Percentiles rank a stretch among this genome's conserved stretches.
These are phyloP conservation scores for Brenthis daphne DNA, from an alignment of 2,888 invertebrate species.

Conservation along the genomic window DNA sequence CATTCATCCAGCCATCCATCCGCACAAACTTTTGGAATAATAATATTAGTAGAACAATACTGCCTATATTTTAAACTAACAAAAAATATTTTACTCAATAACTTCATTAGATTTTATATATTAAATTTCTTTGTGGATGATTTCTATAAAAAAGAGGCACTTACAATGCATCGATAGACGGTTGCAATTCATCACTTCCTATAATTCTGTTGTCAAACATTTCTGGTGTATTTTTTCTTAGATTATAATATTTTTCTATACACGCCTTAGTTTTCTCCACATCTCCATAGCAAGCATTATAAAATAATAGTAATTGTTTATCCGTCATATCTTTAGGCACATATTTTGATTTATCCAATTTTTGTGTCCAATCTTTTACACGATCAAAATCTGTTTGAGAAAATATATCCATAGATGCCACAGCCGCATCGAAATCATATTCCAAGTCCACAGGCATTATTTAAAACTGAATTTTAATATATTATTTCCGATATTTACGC, in stretches of 20 bases:
- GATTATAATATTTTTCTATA: slow-evolving; percentile 83
- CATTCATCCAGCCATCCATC: too few species aligned
- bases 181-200: slow-evolving; percentile 73
- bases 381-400: slow-evolving; percentile 74
- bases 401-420: slow-evolving; percentile 72
- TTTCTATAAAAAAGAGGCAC: slow-evolving; percentile 48
- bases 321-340: slow-evolving; percentile 78
- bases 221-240: slow-evolving; percentile 83
- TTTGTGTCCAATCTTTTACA: slow-evolving; percentile 72
- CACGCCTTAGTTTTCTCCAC: slow-evolving; percentile 83
- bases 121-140: neutral
- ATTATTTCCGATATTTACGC: slow-evolving; percentile 54
- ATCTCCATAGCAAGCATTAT: slow-evolving; percentile 85
- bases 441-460: slow-evolving; percentile 72
- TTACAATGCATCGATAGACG: slow-evolving; percentile 78
- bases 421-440: slow-evolving; percentile 68
- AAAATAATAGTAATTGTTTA: slow-evolving; percentile 85
- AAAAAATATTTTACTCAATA: too few species aligned
- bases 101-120: too few species aligned
- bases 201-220: slow-evolving; percentile 83
- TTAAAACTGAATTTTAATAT: slow-evolving; percentile 41
- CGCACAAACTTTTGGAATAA: too few species aligned
- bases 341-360: slow-evolving; percentile 73
- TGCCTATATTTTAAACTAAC: too few species aligned
- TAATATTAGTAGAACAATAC: too few species aligned